Evolutionary conservation across 2,797 vertebrate species (phyloP).

Genomic region (Amniataba percoides): DNA sequence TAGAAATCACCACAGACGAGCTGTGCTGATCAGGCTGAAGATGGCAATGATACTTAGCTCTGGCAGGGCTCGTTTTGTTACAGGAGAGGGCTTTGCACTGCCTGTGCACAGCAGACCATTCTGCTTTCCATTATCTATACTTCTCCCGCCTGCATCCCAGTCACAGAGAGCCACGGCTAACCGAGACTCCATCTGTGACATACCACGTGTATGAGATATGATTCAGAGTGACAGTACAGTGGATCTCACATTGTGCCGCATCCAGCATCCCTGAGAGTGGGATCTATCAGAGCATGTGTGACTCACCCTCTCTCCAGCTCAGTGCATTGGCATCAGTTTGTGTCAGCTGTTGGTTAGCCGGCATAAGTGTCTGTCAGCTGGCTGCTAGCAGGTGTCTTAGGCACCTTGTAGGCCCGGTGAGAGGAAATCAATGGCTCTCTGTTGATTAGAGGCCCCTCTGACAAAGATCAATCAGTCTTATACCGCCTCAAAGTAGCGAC

Average conservation of each 20-base stretch:
- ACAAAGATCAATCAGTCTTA: slow-evolving; percentile 72
- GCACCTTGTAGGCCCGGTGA: slow-evolving; percentile 69
- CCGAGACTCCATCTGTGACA: slow-evolving; percentile 75
- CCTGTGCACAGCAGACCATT: slow-evolving; percentile 20
- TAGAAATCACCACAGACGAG: slow-evolving; percentile 72
- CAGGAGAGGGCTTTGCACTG: slow-evolving; percentile 11
- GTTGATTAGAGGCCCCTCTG: slow-evolving; percentile 74
- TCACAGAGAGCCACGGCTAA: slow-evolving; percentile 67
- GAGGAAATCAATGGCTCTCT: slow-evolving; percentile 78
- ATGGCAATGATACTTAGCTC: slow-evolving; percentile 56
- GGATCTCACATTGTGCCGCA: slow-evolving; percentile 69
- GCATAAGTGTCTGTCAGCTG: slow-evolving; percentile 82
- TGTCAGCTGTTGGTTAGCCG: slow-evolving; percentile 81
- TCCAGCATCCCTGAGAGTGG: slow-evolving; percentile 68
- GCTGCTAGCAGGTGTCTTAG: slow-evolving; percentile 80
- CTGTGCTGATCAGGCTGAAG: slow-evolving; percentile 69
- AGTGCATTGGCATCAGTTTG: slow-evolving; percentile 75
- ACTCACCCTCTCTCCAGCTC: slow-evolving; percentile 70
- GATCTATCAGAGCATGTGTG: slow-evolving; percentile 73
- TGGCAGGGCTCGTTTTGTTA: slow-evolving; percentile 53
- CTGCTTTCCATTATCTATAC: slow-evolving; percentile 8
- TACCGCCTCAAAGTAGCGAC: slow-evolving; percentile 47
- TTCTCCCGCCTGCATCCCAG: slow-evolving; percentile 48
- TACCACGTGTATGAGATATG: slow-evolving; percentile 72
- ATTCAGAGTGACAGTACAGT: slow-evolving; percentile 74